Evolutionary conservation across 2,888 invertebrate genomes (phyloP), one percentile per base, ranked within the genome.

Genomic region (Clistopyga incitator): DNA sequence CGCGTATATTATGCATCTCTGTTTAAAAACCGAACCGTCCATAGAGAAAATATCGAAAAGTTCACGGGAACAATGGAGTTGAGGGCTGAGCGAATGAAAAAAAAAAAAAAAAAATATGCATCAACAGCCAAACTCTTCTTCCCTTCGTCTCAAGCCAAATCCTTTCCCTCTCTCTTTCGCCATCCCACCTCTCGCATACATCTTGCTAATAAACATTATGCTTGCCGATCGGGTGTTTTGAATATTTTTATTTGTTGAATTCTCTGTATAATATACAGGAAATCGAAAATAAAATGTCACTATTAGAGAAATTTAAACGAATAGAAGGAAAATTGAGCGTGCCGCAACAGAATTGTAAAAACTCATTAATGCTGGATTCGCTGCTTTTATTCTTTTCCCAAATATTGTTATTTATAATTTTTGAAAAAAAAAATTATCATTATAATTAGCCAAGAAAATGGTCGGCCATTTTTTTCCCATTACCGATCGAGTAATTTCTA

Each of bases 21-120:
- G 65, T 67, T 83, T 67, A 64, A 79, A 77, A 84, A 81, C 84
- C 80, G 78, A 81, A 81, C 84, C 84, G 84, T 84, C 84, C 84
- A 81, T 81, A 70, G 56, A 68, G 81, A 54, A 75, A 80, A 79
- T 52, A 70, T 64, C 64, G 81, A 54, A 75, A 80, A 79, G 61
- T 74, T 56, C 47, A 67, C 68, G 72, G 64, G 80, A 61, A 67
- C 74, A 74, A 64, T 59, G 74, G 65, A 61, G 61, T 50, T 38
- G 29, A 65, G 76, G 76, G 56, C 70, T 65, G 67, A 75, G 76
- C 75, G 70, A 65, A 65, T 59, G 67, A 72, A 59, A 83, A 59
- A 67, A 76, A 65, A 50, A 61, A 71, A 65, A 59, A 38, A 10
- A 10, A 10, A 38, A 38, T 6, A 56, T 15, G 42, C 54, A 82